Percentiles rank a stretch among this genome's conserved stretches.
Conservation (phyloP, 30 jellyfish, hydroid and myxozoan genomes). For the Turritopsis rubra region DNA sequence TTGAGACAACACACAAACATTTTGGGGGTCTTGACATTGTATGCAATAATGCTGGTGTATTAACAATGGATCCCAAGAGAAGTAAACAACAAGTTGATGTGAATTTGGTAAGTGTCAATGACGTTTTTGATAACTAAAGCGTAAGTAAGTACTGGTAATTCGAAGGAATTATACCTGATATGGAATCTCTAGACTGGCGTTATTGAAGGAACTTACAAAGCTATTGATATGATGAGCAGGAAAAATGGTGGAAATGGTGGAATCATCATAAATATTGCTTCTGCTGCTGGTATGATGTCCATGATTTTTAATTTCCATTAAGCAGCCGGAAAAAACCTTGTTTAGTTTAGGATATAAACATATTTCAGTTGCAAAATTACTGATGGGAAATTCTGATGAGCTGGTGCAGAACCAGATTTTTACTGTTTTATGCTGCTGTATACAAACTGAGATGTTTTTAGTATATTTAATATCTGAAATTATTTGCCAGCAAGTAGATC, state of each 20-base stretch:
- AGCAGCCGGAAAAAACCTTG: background rate
- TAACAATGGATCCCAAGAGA: constrained; percentile 1
- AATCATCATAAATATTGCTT: constrained; percentile 11
- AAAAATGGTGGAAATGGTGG: constrained; percentile 31
- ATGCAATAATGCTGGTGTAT: constrained; percentile 65
- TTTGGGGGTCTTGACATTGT: constrained; percentile 58
- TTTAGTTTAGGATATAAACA: background rate
- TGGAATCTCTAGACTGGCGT: constrained; percentile 12
- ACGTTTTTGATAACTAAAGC: background rate
- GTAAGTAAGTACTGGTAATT: background rate
- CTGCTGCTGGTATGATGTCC: constrained; percentile 29
- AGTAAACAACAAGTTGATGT: constrained; percentile 37
- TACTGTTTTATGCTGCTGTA: background rate
- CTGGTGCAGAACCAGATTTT: background rate
- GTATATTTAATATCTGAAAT: background rate
- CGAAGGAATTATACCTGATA: background rate
- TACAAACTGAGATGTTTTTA: background rate
- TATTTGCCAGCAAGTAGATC: background rate
- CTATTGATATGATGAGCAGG: constrained; percentile 23
- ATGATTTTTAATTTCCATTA: background rate
- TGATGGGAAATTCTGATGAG: too few species aligned
- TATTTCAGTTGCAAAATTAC: background rate
- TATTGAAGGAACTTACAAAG: constrained; percentile 23
- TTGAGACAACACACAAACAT: constrained; percentile 25
- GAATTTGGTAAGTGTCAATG: constrained; percentile 35